A percentile compares a stretch with the other conserved stretches of the same genome.
Evolutionary conservation across 2,888 invertebrate species (phyloP).

Genomic region (Ophion ellenae): DNA sequence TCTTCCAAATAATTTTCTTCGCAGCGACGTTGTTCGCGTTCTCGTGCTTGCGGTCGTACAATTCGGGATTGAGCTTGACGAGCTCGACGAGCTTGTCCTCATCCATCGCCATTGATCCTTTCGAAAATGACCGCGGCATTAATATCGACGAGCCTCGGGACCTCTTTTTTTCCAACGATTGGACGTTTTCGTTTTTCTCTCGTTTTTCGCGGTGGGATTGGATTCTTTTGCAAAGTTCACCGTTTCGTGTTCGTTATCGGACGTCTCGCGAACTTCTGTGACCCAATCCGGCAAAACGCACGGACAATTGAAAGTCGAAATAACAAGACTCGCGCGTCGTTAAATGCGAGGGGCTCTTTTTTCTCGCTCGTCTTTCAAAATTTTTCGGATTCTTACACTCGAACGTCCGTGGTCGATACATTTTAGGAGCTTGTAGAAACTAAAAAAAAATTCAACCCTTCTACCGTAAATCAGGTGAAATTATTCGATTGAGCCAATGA

Average conservation of each 20-base stretch:
- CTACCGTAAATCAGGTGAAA: too few species aligned
- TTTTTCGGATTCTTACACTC: too few species aligned
- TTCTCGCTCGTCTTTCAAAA: background rate
- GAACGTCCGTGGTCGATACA: too few species aligned
- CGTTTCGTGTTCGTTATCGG: slow-evolving; percentile 12
- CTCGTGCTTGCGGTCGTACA: slow-evolving; percentile 66
- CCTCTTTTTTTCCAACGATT: background rate
- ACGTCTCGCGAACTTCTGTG: slow-evolving; percentile 26
- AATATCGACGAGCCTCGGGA: background rate
- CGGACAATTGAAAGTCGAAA: slow-evolving; percentile 53
- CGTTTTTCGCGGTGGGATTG: background rate
- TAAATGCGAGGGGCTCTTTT: slow-evolving; percentile 7
- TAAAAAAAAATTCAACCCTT: too few species aligned
- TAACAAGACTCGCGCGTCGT: slow-evolving; percentile 43
- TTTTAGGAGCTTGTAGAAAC: too few species aligned
- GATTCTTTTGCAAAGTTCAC: background rate
- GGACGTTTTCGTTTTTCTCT: background rate
- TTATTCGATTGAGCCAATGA: too few species aligned
- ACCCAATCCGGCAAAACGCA: background rate
- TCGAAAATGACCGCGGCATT: slow-evolving; percentile 59
- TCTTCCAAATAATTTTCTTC: slow-evolving; percentile 66
- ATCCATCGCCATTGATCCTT: slow-evolving; percentile 50
- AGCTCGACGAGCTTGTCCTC: slow-evolving; percentile 68
- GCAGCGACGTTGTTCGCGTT: slow-evolving; percentile 39
- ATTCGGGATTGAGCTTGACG: slow-evolving; percentile 64